Base-by-base conservation (phyloP, 2,888 invertebrate species). In the Rhingia rostrata region DNA sequence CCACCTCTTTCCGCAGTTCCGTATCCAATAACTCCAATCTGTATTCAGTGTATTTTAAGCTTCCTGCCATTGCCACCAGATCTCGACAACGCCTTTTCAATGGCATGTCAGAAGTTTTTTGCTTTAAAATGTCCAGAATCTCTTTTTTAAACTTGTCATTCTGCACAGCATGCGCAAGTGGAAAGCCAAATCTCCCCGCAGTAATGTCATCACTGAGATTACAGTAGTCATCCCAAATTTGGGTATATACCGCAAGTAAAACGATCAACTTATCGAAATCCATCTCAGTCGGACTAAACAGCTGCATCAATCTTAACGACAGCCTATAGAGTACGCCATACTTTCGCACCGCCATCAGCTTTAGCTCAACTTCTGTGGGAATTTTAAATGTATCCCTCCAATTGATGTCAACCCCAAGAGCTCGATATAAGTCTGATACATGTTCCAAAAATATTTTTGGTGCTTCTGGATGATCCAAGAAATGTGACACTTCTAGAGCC, bases 111-210 rank as follows among this genome's bases (percentile, higher is more conserved):
- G 94, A 94, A 0, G 98, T 97, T 84, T 98, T 93, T 90, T 98
- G 98, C 10, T 97, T 93, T 35, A 99, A 92, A 89, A 99, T 97
- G 91, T 97, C 97, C 97, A 60, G 14, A 66, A 97, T 95, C 93
- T 96, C 96, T 87, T 94, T 94, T 91, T 97, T 96, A 47, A 94
- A 94, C 49, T 95, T 94, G 86, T 95, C 94, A 87, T 93, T 94
- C 69, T 93, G 93, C 87, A 99, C 96, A 6, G 97, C 98, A 92
- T 99, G 98, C 87, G 99, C 96, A 86, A 99, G 95, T 0, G 99
- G 99, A 92, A 98, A 99, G 87, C 98, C 98, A 92, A 98, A 99
- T 92, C 99, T 99, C 37, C 99, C 99, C 91, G 99, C 99, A 0
- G 98, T 98, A 75, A 99, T 92, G 92, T 99, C 99, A 91, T 99